These are phyloP conservation scores for Eulemur mongoz DNA, from an alignment of 2,797 vertebrate genomes.

Conservation along the genomic window DNA sequence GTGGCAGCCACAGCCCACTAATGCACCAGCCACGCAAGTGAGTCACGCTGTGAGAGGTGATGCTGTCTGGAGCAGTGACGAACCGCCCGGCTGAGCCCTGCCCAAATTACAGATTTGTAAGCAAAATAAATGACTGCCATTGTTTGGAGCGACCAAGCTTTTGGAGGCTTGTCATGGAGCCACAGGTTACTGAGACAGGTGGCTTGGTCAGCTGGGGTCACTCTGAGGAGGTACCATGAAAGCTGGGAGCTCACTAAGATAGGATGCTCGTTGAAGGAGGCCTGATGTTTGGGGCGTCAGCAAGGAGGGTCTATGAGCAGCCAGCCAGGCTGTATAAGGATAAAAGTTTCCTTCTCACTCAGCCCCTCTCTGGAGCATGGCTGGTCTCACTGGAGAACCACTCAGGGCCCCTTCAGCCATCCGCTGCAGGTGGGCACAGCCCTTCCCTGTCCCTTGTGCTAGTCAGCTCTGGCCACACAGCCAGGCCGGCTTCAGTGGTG, in stretches of 20 bases:
- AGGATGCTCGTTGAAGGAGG: not conserved
- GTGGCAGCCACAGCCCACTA: no score
- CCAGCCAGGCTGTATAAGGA: not conserved
- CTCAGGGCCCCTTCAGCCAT: not conserved
- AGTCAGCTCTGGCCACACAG: not conserved
- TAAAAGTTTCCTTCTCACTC: not conserved
- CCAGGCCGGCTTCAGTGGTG: no score
- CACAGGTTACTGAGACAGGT: not conserved
- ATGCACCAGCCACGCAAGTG: fast-evolving
- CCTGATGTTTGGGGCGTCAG: not conserved
- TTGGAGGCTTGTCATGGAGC: not conserved
- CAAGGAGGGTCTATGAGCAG: not conserved
- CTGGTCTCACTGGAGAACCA: not conserved
- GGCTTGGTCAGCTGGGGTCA: not conserved
- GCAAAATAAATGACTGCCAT: not conserved
- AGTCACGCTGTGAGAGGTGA: not conserved
- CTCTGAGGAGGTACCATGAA: not conserved
- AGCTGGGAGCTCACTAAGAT: not conserved
- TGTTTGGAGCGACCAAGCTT: not conserved
- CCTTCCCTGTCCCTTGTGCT: not conserved
- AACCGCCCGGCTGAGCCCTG: not conserved
- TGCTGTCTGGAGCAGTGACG: not conserved
- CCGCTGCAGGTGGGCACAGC: not conserved
- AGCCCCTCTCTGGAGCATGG: not conserved
- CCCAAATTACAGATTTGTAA: not conserved